A percentile compares a stretch with the other conserved stretches of the same genome.
Conservation (phyloP, 2,797 vertebrate species). For the Lepidocolaptes lacrymiger region DNA sequence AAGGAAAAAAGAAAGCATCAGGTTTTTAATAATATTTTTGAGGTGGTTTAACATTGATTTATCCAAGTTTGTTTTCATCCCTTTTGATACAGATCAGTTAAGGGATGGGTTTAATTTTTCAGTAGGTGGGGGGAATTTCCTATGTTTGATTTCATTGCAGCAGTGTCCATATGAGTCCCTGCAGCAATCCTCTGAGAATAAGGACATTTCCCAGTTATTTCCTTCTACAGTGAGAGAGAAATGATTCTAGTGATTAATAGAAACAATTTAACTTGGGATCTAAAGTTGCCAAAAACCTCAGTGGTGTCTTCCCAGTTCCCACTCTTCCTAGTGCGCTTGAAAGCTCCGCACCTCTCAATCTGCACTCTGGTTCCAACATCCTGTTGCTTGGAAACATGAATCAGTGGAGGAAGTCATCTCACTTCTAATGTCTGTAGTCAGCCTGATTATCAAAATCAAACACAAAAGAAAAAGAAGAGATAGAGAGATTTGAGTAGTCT, state of each 20-base stretch:
- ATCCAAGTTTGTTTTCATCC: not conserved
- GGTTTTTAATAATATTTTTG: not conserved
- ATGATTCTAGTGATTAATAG: not conserved
- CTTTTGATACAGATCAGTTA: not conserved
- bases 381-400: conserved; percentile 44
- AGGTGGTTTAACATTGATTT: not conserved
- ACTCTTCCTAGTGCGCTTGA: not conserved
- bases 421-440: not conserved
- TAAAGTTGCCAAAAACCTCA: not conserved
- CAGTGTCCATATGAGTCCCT: not conserved
- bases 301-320: not conserved
- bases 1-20: not conserved
- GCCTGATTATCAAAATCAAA: not conserved
- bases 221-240: not conserved
- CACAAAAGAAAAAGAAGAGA: not conserved
- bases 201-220: not conserved
- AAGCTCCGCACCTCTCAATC: not conserved
- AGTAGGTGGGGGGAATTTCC: not conserved
- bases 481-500: not conserved
- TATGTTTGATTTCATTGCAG: not conserved
- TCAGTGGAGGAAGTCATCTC: not conserved
- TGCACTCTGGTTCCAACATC: not conserved
- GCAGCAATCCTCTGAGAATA: not conserved
- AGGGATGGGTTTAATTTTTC: not conserved
- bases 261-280: not conserved